phyloP scores from a whole-genome alignment of 2,888 invertebrate species.

The Acanthopleura granulata region DNA sequence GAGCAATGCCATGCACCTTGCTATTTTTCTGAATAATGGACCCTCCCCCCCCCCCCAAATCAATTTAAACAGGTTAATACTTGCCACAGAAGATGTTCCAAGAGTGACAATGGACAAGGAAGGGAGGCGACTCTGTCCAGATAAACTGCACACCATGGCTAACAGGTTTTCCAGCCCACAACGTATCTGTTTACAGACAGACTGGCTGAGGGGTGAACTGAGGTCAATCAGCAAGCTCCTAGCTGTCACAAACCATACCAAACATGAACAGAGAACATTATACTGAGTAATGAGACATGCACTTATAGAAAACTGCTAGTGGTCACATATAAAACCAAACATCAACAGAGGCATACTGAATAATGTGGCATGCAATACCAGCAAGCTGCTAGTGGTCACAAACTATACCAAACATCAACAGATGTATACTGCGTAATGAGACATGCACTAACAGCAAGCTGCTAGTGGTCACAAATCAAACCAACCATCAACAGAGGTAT shows the following conservation, averaged over 20 bases:
- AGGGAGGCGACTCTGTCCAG: constrained; percentile 2
- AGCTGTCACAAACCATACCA: not conserved
- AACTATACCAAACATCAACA: not conserved
- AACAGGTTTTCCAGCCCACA: not conserved
- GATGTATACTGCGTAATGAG: no score
- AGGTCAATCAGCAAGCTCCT: not conserved
- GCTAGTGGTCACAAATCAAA: not conserved
- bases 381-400: not conserved
- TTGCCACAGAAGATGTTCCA: not conserved
- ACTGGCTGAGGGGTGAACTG: not conserved
- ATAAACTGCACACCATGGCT: constrained; percentile 1
- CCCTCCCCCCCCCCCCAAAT: no score
- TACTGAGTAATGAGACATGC: no score
- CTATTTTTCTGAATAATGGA: no score
- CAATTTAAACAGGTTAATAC: not conserved
- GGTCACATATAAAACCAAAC: not conserved
- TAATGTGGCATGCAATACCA: no score
- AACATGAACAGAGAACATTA: no score
- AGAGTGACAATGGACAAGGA: not conserved
- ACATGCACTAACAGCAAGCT: not conserved
- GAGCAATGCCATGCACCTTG: no score
- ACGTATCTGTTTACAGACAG: constrained; percentile 1
- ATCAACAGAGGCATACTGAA: no score
- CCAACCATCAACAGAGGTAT: not conserved
- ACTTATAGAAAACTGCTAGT: not conserved